phyloP scores from a whole-genome alignment of 2,888 invertebrate genomes.

The Chrysolina oricalcia region DNA sequence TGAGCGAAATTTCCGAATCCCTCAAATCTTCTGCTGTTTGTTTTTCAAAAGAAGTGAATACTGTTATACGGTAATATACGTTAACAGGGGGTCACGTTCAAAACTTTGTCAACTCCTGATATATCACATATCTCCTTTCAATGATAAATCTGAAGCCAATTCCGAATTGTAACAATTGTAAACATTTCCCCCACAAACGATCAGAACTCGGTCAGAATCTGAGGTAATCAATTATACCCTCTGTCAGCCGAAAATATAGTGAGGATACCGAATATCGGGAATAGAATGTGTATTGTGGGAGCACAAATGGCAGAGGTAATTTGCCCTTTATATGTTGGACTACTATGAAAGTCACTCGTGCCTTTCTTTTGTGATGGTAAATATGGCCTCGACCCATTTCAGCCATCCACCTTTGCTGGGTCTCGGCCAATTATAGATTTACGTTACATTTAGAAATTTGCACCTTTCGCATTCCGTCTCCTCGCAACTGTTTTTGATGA shows the following conservation, averaged over 20 bases:
- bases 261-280: conserved; percentile 38
- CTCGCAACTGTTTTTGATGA: too few species aligned
- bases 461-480: conserved; percentile 30
- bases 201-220: conserved; percentile 28
- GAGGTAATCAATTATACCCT: conserved; percentile 40
- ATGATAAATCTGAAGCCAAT: conserved; percentile 13
- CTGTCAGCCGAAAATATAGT: conserved; percentile 42
- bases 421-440: conserved; percentile 44
- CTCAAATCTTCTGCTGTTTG: too few species aligned
- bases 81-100: not conserved
- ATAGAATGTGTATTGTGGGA: conserved; percentile 35
- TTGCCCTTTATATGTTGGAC: conserved; percentile 45
- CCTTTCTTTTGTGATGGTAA: conserved; percentile 47
- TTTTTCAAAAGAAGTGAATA: too few species aligned
- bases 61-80: not conserved
- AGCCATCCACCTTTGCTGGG: conserved; percentile 42
- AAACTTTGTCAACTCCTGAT: not conserved
- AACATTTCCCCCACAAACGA: conserved; percentile 38
- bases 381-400: conserved; percentile 37
- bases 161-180: conserved; percentile 15
- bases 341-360: conserved; percentile 50
- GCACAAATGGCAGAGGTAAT: conserved; percentile 48
- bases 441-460: conserved; percentile 41
- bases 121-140: conserved; percentile 10
- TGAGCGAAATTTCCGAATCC: too few species aligned